Base-by-base conservation (phyloP, 2,888 invertebrate species). In the Acronicta psi region DNA sequence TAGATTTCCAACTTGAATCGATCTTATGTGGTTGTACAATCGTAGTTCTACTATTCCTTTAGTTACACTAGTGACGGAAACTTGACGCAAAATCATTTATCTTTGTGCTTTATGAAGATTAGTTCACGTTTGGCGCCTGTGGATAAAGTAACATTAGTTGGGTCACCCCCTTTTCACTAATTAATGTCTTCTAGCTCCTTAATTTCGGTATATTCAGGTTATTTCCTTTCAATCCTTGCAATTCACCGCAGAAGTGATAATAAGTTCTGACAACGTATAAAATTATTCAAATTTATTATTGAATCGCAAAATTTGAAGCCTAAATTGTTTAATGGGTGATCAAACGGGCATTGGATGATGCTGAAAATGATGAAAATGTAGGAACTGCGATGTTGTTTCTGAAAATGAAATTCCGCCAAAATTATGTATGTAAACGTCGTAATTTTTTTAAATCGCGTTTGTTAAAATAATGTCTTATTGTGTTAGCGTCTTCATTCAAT, bases 371-470 rank as follows among this genome's bases (percentile, higher is more conserved):
- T 20, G 20, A 20, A n/a, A n/a, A n/a, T n/a, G n/a, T n/a, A n/a
- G n/a, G n/a, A n/a, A n/a, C n/a, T n/a, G n/a, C n/a, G n/a, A n/a
- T n/a, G n/a, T n/a, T n/a, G n/a, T n/a, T n/a, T n/a, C n/a, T n/a
- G n/a, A n/a, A n/a, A 10, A 5, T 11, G 11, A 29, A 1, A 3
- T 29, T 29, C 3, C 2, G 20, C 5, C 20, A 20, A 20, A n/a
- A n/a, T n/a, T n/a, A n/a, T 29, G 0, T 29, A 1, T 9, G 9
- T 29, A 70, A 65, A 71, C 44, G 23, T 65, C 40, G 42, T 29
- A 47, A 56, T 65, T 65, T 64, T 11, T 18, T n/a, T 37, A 38
- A 41, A 38, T 56, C 58, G 20, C 37, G 42, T 72, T 66, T 72
- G 42, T 40, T 66, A 66, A 66, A 66, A 46, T 42, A 58, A 72